phyloP scores from a whole-genome alignment of 2,113 vertebrate species.

The Nanorana parkeri region DNA sequence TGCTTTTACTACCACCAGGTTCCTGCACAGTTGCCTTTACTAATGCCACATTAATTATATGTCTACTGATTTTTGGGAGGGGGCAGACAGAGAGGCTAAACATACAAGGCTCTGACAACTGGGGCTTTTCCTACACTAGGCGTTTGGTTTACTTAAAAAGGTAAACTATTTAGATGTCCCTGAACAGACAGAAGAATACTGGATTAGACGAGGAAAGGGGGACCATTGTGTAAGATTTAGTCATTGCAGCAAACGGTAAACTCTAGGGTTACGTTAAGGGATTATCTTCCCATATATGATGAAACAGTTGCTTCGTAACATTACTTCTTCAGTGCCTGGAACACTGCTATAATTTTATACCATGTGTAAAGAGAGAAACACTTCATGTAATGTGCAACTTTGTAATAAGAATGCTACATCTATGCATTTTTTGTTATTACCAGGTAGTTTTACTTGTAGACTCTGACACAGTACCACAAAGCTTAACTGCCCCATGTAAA shows the following conservation, averaged over 20 bases:
- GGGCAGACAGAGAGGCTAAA: not conserved
- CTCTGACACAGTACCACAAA: too few relatives aligned
- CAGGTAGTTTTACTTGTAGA: too few relatives aligned
- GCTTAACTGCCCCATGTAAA: too few relatives aligned
- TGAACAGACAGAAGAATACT: constrained; percentile 5
- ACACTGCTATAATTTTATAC: too few relatives aligned
- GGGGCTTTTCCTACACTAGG: constrained; percentile 9
- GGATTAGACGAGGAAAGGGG: not conserved
- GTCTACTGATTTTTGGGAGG: not conserved
- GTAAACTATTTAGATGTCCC: constrained; percentile 12
- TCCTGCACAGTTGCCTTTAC: constrained; percentile 37
- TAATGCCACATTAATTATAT: constrained; percentile 49
- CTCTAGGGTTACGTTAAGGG: not conserved
- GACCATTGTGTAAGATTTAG: not conserved
- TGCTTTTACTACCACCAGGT: constrained; percentile 32
- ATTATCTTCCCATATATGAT: not conserved
- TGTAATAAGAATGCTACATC: too few relatives aligned
- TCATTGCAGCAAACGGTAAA: not conserved
- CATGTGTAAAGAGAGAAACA: too few relatives aligned
- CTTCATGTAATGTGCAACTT: too few relatives aligned
- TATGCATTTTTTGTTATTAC: too few relatives aligned
- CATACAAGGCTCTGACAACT: constrained; percentile 28
- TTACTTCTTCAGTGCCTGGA: not conserved
- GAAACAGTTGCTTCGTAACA: not conserved
- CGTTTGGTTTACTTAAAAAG: constrained; percentile 17